Evolutionary conservation across 2,888 invertebrate species (phyloP).

Genomic region (Lithosia quadra): DNA sequence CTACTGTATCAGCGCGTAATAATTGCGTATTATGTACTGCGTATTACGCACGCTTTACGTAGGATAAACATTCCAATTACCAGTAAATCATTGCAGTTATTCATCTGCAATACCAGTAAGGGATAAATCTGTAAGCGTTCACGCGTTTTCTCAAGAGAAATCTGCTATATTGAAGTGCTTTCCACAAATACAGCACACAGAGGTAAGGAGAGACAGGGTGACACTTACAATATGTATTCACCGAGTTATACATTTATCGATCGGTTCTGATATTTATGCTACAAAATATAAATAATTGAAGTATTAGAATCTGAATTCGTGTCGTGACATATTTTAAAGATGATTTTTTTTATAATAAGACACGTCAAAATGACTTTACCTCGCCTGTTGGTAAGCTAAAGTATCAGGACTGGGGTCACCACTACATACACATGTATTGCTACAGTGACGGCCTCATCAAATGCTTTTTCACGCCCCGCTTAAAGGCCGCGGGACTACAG

Average conservation of each 20-base stretch:
- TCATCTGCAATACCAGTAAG: constrained; percentile 22
- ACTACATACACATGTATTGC: too few species aligned
- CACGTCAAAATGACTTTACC: too few species aligned
- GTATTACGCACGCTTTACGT: not conserved
- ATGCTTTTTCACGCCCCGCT: too few species aligned
- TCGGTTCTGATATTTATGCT: not conserved
- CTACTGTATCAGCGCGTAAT: not conserved
- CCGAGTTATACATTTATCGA: not conserved
- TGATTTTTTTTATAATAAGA: too few species aligned
- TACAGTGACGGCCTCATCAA: too few species aligned
- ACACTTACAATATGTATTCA: not conserved
- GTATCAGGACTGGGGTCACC: too few species aligned
- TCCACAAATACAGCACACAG: not conserved
- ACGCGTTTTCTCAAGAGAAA: constrained; percentile 59
- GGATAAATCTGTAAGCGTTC: constrained; percentile 1
- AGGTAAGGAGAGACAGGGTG: not conserved
- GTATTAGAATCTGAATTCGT: too few species aligned
- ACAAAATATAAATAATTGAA: not conserved
- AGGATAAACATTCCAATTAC: constrained; percentile 17
- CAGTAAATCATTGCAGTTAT: constrained; percentile 13
- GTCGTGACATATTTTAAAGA: too few species aligned
- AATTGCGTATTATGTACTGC: too few species aligned
- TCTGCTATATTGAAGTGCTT: constrained; percentile 52
- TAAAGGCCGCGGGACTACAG: too few species aligned
- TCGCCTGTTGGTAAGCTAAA: too few species aligned